These are phyloP conservation scores for Dicyrtomina minuta DNA, from an alignment of 2,888 invertebrate genomes.

Conservation along the genomic window DNA sequence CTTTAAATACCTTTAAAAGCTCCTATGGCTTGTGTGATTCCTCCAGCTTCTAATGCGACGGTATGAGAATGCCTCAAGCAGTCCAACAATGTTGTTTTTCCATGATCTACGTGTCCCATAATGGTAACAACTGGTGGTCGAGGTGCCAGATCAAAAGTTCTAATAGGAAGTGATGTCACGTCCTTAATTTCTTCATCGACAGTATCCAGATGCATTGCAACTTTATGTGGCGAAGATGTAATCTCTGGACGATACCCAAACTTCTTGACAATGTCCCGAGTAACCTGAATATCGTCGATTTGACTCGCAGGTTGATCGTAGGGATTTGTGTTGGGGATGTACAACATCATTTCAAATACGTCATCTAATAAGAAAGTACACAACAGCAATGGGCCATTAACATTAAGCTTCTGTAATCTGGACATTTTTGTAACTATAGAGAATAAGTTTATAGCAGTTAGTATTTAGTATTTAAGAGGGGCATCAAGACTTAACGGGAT, in stretches of 20 bases:
- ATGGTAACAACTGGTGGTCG: slow-evolving; percentile 94
- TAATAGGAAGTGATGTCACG: slow-evolving; percentile 55
- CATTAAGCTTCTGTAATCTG: not conserved
- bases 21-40: slow-evolving; percentile 98
- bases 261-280: slow-evolving; percentile 69
- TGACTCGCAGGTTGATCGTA: slow-evolving; percentile 63
- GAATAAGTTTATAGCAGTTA: too few relatives aligned
- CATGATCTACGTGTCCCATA: slow-evolving; percentile 99
- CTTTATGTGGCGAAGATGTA: slow-evolving; percentile 57
- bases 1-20: slow-evolving; percentile 81
- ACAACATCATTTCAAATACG: slow-evolving; percentile 69
- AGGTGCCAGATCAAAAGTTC: slow-evolving; percentile 63
- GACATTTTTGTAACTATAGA: too few relatives aligned
- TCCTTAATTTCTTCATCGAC: slow-evolving; percentile 56
- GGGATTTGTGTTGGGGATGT: slow-evolving; percentile 64
- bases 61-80: slow-evolving; percentile 80
- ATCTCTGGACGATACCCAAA: slow-evolving; percentile 67
- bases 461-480: too few relatives aligned
- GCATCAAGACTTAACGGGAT: too few relatives aligned
- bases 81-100: slow-evolving; percentile 88
- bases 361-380: slow-evolving; percentile 61
- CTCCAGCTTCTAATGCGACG: slow-evolving; percentile 91
- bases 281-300: slow-evolving; percentile 67
- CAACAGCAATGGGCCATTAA: not conserved
- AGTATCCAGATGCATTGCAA: not conserved